Conservation (phyloP, 2,888 invertebrate genomes). For the Flexamia atlantica region DNA sequence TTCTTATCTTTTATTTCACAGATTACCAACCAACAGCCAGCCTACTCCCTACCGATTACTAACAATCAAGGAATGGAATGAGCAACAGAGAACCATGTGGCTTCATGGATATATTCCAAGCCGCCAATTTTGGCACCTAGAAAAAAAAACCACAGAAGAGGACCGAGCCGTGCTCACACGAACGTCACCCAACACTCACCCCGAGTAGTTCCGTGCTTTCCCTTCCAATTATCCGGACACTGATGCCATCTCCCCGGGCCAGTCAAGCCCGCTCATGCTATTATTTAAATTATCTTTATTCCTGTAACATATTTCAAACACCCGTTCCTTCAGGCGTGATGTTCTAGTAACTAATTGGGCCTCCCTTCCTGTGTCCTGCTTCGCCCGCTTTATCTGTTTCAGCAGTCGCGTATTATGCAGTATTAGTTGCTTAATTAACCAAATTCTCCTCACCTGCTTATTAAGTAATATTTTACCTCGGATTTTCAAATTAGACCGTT, state of each 20-base stretch:
- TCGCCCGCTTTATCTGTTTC: not conserved
- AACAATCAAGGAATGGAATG: too few species aligned
- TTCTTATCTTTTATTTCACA: too few species aligned
- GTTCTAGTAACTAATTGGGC: constrained; percentile 21
- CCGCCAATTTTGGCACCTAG: too few species aligned
- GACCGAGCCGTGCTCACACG: too few species aligned
- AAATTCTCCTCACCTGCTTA: constrained; percentile 40
- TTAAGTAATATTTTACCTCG: constrained; percentile 35
- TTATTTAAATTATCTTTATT: constrained; percentile 35
- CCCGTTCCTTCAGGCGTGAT: not conserved
- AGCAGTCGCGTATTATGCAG: constrained; percentile 9
- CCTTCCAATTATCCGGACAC: not conserved
- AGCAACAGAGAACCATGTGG: too few species aligned
- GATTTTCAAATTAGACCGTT: constrained; percentile 31
- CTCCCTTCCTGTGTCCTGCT: not conserved
- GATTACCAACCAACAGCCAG: too few species aligned
- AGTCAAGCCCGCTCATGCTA: constrained; percentile 7
- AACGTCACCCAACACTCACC: too few species aligned
- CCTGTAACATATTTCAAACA: constrained; percentile 4
- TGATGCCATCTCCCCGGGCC: not conserved
- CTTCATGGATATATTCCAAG: too few species aligned
- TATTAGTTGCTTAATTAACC: constrained; percentile 43
- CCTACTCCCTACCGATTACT: too few species aligned
- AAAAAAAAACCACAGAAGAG: too few species aligned
- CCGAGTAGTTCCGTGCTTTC: not conserved